phyloP scores from a whole-genome alignment of 2,888 invertebrate species.

The Torymus aiolomorphi region DNA sequence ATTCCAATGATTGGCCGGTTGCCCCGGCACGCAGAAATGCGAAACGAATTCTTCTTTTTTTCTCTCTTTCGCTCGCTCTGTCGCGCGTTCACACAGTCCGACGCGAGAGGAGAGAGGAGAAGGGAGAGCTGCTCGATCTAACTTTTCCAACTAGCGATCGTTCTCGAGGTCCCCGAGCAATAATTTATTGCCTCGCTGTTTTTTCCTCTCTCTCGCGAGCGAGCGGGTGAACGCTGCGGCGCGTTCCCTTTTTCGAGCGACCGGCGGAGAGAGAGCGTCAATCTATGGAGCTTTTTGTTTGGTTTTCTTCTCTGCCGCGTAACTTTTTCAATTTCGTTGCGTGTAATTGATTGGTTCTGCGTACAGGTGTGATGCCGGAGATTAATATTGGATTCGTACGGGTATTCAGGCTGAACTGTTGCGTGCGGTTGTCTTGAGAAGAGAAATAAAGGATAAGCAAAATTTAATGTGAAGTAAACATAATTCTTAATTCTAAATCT shows the following conservation, averaged over 20 bases:
- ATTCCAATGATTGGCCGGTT: constrained; percentile 72
- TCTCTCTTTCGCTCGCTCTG: constrained; percentile 8
- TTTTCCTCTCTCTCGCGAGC: constrained; percentile 13
- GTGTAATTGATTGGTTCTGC: constrained; percentile 47
- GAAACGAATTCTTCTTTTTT: constrained; percentile 52
- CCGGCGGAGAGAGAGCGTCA: background rate
- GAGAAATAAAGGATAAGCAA: too few species aligned
- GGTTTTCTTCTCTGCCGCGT: constrained; percentile 2
- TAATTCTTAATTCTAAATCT: too few species aligned
- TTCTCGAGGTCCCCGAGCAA: constrained; percentile 49
- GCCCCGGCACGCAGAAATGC: constrained; percentile 61
- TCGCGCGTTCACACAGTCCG: constrained; percentile 19
- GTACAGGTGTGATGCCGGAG: background rate
- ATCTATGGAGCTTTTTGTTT: constrained; percentile 43
- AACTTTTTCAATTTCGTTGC: constrained; percentile 54
- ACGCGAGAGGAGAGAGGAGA: background rate
- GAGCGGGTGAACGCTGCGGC: background rate
- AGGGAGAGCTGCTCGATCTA: constrained; percentile 52
- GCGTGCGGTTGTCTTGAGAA: background rate
- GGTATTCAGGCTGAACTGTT: background rate
- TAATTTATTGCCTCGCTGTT: constrained; percentile 50
- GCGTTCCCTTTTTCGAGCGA: background rate
- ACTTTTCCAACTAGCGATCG: constrained; percentile 59
- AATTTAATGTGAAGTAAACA: too few species aligned
- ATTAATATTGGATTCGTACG: too few species aligned